phyloP scores from a whole-genome alignment of 2,797 vertebrate species.

The Alca torda region DNA sequence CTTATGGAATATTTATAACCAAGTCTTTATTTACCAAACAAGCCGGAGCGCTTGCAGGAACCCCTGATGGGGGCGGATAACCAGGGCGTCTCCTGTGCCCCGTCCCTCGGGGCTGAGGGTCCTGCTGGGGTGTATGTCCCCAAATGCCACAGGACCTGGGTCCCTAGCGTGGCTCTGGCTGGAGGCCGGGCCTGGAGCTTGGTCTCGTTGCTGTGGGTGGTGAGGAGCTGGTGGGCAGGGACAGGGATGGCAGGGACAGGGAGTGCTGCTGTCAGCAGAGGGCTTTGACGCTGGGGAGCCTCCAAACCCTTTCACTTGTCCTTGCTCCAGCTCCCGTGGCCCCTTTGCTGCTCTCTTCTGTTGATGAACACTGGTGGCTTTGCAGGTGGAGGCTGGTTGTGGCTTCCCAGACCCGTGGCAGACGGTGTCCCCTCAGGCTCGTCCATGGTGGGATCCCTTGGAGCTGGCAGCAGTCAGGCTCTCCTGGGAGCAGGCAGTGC shows the following conservation, averaged over 20 bases:
- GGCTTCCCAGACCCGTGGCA: background rate
- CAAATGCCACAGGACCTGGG: no score
- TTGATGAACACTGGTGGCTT: rapidly evolving
- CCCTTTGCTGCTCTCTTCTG: background rate
- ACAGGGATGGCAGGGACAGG: background rate
- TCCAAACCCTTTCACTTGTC: rapidly evolving
- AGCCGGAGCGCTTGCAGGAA: background rate
- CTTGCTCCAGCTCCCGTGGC: background rate
- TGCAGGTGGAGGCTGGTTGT: background rate
- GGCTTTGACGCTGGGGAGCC: background rate
- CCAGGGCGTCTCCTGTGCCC: rapidly evolving
- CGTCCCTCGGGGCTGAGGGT: background rate
- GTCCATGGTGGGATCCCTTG: background rate
- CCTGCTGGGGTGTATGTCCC: background rate
- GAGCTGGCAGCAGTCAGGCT: background rate
- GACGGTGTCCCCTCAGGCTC: background rate
- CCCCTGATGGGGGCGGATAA: background rate
- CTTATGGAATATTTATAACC: slow-evolving; percentile 75
- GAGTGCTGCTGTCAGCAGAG: rapidly evolving
- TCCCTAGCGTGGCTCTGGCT: rapidly evolving
- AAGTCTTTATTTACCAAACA: slow-evolving; percentile 66
- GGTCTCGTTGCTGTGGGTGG: rapidly evolving
- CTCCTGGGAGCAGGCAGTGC: background rate
- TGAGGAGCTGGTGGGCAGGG: background rate
- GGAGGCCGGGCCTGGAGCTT: background rate